Evolutionary conservation across 2,797 vertebrate genomes (phyloP).

Genomic region (Zonotrichia albicollis): DNA sequence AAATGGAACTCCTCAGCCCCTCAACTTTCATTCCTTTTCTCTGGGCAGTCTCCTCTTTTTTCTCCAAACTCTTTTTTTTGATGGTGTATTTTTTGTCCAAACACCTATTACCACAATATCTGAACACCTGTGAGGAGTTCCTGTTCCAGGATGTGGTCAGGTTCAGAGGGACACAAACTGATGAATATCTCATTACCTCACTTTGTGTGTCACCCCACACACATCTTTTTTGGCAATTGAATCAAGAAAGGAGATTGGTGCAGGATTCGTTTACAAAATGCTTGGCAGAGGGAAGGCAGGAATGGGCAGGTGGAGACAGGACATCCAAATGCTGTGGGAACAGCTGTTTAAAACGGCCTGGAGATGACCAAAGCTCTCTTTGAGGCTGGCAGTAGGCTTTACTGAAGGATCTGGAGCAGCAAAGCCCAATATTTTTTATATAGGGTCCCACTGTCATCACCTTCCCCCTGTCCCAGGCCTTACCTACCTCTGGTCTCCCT

Average conservation of each 20-base stretch:
- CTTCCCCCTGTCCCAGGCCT: neutral
- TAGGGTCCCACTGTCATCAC: neutral
- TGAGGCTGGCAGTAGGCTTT: neutral
- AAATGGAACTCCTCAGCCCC: neutral
- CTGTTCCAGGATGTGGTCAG: conserved; percentile 8
- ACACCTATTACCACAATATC: neutral
- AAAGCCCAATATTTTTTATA: neutral
- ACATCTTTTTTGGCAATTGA: neutral
- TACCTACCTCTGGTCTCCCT: neutral
- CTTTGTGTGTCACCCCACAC: neutral
- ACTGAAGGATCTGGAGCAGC: neutral
- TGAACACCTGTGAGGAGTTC: neutral
- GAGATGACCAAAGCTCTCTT: neutral
- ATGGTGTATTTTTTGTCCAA: neutral
- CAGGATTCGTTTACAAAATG: neutral
- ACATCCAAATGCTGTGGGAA: neutral
- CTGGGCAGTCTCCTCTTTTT: neutral
- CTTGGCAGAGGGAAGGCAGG: neutral
- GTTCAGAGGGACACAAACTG: neutral
- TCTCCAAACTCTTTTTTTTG: neutral
- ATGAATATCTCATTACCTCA: neutral
- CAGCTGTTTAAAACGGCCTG: neutral
- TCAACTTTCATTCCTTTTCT: neutral
- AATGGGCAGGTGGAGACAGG: conserved; percentile 10
- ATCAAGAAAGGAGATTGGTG: neutral